Conservation (phyloP, 2,113 vertebrate species). For the Oplegnathus fasciatus region DNA sequence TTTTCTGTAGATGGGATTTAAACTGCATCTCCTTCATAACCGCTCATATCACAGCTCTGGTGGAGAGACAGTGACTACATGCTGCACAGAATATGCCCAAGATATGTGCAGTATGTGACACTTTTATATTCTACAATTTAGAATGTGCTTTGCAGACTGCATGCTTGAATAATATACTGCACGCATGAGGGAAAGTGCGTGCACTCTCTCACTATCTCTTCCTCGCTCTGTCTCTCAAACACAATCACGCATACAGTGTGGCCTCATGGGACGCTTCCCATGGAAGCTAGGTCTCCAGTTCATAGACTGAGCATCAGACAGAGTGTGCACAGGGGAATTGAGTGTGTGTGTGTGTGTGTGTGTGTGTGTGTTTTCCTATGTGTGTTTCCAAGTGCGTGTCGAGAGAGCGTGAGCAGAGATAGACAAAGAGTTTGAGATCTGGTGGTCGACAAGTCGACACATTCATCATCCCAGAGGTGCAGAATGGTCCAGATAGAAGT, state of each 20-base stretch:
- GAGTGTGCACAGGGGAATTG: conserved; percentile 31
- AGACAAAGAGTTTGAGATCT: conserved; percentile 37
- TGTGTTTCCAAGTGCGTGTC: conserved; percentile 4
- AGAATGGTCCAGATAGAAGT: conserved; percentile 8
- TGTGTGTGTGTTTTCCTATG: conserved; percentile 18
- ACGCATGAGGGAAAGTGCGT: neutral
- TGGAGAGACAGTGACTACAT: neutral
- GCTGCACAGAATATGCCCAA: neutral
- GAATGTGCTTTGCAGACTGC: neutral
- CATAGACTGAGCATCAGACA: conserved; percentile 59
- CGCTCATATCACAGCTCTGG: neutral
- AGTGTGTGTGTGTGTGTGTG: conserved; percentile 32
- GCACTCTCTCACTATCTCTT: neutral
- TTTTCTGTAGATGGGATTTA: conserved; percentile 35
- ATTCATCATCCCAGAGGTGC: conserved; percentile 41
- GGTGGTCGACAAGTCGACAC: conserved; percentile 42
- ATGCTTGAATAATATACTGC: conserved; percentile 22
- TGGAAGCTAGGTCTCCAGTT: conserved; percentile 52
- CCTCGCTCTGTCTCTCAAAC: conserved; percentile 19
- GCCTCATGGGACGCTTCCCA: conserved; percentile 46
- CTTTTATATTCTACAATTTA: conserved; percentile 14
- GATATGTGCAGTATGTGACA: neutral
- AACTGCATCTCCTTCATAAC: conserved; percentile 25
- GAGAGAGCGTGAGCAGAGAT: conserved; percentile 18
- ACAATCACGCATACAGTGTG: conserved; percentile 11